Percentiles rank a stretch among this genome's conserved stretches.
Conservation (phyloP, 2,113 vertebrate genomes). For the Eulacestoma nigropectus region DNA sequence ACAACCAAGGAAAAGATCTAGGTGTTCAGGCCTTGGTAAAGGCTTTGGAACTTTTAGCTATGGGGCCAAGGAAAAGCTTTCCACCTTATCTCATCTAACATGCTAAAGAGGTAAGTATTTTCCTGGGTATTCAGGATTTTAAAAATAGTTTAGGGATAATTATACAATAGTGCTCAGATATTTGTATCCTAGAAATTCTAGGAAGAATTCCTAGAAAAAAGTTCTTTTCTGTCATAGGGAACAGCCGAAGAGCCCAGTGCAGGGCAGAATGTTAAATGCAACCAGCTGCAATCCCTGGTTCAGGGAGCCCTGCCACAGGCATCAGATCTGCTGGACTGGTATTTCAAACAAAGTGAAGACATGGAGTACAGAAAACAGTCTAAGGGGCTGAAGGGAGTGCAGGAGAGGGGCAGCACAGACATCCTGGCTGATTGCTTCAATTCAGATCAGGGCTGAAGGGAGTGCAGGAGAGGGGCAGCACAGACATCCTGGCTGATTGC, state of each 20-base stretch:
- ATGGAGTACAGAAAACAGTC: background rate
- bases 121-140: background rate
- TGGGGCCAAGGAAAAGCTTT: background rate
- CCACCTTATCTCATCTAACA: background rate
- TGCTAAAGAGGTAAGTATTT: background rate
- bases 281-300: background rate
- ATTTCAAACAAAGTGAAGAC: background rate
- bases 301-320: background rate
- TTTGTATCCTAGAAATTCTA: background rate
- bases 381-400: background rate
- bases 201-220: background rate
- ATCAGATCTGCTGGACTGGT: background rate
- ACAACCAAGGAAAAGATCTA: background rate
- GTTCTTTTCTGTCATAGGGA: background rate
- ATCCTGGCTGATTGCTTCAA: background rate
- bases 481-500: background rate
- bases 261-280: background rate
- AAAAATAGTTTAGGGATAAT: background rate
- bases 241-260: background rate
- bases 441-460: background rate
- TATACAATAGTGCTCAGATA: background rate
- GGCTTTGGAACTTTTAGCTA: background rate
- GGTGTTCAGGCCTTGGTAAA: background rate
- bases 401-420: background rate
- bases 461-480: background rate